phyloP scores from a whole-genome alignment of 2,888 invertebrate species.

The Mythimna impura region DNA sequence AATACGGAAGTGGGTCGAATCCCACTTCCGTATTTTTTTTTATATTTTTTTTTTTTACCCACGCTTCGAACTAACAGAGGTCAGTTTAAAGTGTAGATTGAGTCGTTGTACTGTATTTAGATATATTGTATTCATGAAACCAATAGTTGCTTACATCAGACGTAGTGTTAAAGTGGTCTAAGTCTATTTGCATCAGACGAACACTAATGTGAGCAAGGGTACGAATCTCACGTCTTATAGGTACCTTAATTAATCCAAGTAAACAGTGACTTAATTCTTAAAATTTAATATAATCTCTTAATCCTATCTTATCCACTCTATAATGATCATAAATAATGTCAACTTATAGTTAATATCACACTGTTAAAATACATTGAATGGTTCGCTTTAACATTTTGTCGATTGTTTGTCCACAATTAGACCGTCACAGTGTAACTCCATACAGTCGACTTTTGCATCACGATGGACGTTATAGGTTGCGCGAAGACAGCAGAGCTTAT shows the following conservation, averaged over 20 bases:
- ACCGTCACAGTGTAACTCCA: constrained; percentile 43
- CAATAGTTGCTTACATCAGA: too few relatives aligned
- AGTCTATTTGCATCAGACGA: too few relatives aligned
- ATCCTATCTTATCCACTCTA: constrained; percentile 42
- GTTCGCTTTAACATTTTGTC: constrained; percentile 22
- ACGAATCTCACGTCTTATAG: not conserved
- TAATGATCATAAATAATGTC: constrained; percentile 43
- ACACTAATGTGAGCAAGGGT: too few relatives aligned
- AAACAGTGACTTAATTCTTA: constrained; percentile 10
- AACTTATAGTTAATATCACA: constrained; percentile 75
- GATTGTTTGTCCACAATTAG: constrained; percentile 20
- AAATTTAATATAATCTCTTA: constrained; percentile 24
- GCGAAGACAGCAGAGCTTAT: not conserved
- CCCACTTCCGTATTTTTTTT: too few relatives aligned
- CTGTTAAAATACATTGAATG: constrained; percentile 39
- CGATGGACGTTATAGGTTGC: constrained; percentile 2
- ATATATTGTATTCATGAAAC: too few relatives aligned
- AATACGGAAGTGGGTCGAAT: too few relatives aligned
- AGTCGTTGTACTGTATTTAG: too few relatives aligned
- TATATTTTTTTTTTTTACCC: too few relatives aligned
- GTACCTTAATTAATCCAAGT: constrained; percentile 4
- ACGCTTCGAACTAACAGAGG: too few relatives aligned
- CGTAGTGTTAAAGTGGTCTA: too few relatives aligned
- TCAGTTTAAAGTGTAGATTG: too few relatives aligned
- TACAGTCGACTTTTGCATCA: constrained; percentile 21